Evolutionary conservation across 2,797 vertebrate species (phyloP).

Genomic region (Pterois miles): DNA sequence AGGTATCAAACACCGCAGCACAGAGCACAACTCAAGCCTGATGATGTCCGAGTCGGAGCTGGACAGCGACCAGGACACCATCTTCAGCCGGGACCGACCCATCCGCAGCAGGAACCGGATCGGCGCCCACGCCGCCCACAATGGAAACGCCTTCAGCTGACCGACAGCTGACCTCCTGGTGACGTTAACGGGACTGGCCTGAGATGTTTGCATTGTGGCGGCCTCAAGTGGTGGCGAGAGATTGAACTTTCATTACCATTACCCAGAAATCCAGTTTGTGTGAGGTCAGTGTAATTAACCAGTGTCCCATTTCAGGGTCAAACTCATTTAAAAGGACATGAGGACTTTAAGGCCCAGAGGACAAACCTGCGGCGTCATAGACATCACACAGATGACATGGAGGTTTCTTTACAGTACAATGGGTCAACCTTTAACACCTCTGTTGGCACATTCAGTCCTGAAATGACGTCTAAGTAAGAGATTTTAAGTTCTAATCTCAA

Average conservation of each 20-base stretch:
- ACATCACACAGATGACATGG: not conserved
- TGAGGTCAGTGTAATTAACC: conserved; percentile 5
- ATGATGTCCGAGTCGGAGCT: conserved; percentile 96
- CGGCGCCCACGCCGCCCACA: conserved; percentile 76
- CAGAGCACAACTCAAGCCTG: conserved; percentile 93
- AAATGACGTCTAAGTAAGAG: not conserved
- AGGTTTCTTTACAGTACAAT: not conserved
- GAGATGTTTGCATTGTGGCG: not conserved
- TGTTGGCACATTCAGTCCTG: not conserved
- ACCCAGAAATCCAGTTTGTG: conserved; percentile 10
- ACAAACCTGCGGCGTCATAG: not conserved
- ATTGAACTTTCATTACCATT: not conserved
- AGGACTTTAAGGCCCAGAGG: not conserved
- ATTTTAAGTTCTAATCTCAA: not conserved
- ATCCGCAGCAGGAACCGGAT: conserved; percentile 79
- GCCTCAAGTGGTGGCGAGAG: not conserved
- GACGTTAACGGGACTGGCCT: not conserved
- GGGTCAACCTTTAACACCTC: not conserved
- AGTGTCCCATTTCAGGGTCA: not conserved
- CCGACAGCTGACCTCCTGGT: fast-evolving
- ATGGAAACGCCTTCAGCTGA: conserved; percentile 84
- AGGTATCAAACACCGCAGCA: conserved; percentile 94
- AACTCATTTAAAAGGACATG: not conserved
- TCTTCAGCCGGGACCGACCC: conserved; percentile 83
- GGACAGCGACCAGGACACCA: conserved; percentile 92